Base-by-base conservation (phyloP, 2,888 invertebrate genomes). In the Junonia oenone region DNA sequence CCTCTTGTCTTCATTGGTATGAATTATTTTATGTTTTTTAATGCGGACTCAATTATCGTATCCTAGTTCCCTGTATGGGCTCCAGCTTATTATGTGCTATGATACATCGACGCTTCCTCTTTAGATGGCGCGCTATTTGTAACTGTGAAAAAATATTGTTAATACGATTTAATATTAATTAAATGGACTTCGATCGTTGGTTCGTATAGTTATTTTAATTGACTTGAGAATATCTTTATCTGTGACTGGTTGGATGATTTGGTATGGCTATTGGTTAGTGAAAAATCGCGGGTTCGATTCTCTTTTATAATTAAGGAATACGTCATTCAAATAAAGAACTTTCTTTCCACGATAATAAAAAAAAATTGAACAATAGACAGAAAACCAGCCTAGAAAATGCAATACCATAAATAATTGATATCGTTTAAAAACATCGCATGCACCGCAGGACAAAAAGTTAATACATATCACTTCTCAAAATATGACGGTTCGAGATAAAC, bases 1-100 rank as follows among this genome's bases (percentile, higher is more conserved):
- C 76, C 78, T 67, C 69, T 69, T 73, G 72, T 73, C 73, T 74
- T 72, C 68, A 72, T 69, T 69, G 68, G 60, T 67, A 68, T 71
- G 66, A 66, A 68, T 69, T 69, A 70, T 67, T 64, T 65, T 62
- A 61, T 58, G 58, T 56, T 66, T 64, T 64, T 66, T 65, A 43
- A 43, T 43, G 43, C 26, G 22, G 13, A 22, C 43, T 26, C 43
- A 43, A 43, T 43, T 43, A 43, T 43, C 43, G 43, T 26, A 43
- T 43, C 43, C 43, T 43, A 43, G 43, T 26, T 0, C 38, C 43
- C 26, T 43, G 13, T 17, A 43, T 13, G 22, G 26, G 13, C 40
- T 15, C 15, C 17, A n/a, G 9, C 45, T 51, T 51, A 50, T 50
- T 51, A 29, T 45, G 35, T 27, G 31, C 27, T 13, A 26, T 43